These are phyloP conservation scores for Tenthredo distinguenda DNA, from an alignment of 2,888 invertebrate genomes.

Conservation along the genomic window DNA sequence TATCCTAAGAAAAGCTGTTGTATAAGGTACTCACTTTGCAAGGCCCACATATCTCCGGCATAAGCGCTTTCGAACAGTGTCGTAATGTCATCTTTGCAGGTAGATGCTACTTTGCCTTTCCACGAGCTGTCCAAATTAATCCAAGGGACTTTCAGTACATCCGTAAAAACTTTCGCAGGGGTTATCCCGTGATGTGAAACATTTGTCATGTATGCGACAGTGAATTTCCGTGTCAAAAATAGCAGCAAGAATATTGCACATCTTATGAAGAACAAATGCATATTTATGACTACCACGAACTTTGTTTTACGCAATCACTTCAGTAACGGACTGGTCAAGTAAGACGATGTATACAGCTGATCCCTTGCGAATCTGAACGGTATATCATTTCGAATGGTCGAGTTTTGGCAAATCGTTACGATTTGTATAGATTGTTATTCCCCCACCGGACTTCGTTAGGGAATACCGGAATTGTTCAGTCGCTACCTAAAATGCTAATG, in stretches of 20 bases:
- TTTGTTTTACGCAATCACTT: no score
- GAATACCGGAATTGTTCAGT: no score
- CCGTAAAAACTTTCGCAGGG: neutral
- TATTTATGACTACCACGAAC: neutral
- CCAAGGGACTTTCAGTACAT: constrained; percentile 5
- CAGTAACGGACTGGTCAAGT: no score
- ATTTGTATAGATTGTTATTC: no score
- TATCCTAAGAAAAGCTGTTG: no score
- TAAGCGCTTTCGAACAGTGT: neutral
- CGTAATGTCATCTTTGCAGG: neutral
- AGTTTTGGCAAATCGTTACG: no score
- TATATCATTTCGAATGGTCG: no score
- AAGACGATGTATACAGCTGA: no score
- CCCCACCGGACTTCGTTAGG: no score
- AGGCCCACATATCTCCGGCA: constrained; percentile 14
- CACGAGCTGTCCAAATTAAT: neutral
- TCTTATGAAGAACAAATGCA: neutral
- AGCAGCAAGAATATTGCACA: neutral
- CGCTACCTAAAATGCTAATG: no score
- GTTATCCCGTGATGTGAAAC: neutral
- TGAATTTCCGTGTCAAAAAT: neutral
- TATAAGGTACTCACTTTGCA: constrained; percentile 1
- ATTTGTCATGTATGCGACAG: neutral
- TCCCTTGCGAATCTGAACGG: no score
- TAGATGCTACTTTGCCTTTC: neutral